Base-by-base conservation (phyloP, 2,113 vertebrate species). In the Platichthys stellatus region DNA sequence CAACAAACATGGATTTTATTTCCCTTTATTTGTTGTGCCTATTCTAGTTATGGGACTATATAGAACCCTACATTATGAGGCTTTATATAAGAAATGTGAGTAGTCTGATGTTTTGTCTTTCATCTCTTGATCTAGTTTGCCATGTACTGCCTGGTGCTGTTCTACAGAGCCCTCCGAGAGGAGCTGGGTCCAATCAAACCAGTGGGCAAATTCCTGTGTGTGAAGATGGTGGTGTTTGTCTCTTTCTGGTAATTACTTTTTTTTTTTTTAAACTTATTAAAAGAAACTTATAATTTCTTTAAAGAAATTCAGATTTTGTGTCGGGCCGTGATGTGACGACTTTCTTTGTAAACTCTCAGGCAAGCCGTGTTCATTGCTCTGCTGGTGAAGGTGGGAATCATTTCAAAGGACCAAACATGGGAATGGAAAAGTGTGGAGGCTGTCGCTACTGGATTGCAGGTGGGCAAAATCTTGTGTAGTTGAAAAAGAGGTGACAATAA, bases 161-260 rank as follows among this genome's bases (percentile, higher is more conserved):
- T 99, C 91, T 99, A 99, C 89, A 95, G 96, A 90, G 95, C 97
- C 4, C 93, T 99, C 0, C 95, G 96, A 81, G 96, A 98, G 69
- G 98, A 99, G 76, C 91, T 99, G 63, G 94, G 95, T 81, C 97
- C 98, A 20, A 98, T 99, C 89, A 96, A 94, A 80, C 98, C 98
- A 56, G 96, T 99, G 73, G 97, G 98, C 72, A 99, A 99, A 87
- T 99, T 99, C 89, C 94, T 99, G 0, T 99, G 98, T 86, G 97
- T 99, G 88, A 99, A 99, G 91, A 95, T 99, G 92, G 98, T 99
- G 18, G 97, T 99, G 71, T 99, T 99, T 79, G 97, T 97, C 81
- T 99, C 97, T 43, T 99, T 99, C 89, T 99, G 98, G 98, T 99
- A 94, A 96, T 93, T 90, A 10, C 38, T 3, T 40, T 3, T 2